Evolutionary conservation across 2,113 vertebrate genomes (phyloP).

Genomic region (Chroicocephalus ridibundus): DNA sequence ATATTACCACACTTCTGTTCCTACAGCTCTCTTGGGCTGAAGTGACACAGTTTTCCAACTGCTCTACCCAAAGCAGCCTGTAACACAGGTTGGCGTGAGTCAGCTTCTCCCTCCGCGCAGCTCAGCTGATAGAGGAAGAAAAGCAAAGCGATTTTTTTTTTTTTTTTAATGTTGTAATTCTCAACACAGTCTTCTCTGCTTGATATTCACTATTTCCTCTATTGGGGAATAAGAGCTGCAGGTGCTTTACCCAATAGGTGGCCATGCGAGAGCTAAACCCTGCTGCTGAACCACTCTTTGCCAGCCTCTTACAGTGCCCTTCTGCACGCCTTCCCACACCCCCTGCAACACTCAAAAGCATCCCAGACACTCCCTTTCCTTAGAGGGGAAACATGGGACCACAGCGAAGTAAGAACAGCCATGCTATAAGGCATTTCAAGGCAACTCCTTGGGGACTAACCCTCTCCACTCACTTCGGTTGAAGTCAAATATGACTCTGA

Average conservation of each 20-base stretch:
- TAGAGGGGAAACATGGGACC: neutral
- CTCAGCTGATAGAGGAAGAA: neutral
- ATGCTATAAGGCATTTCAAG: neutral
- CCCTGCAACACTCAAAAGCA: neutral
- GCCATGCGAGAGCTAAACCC: neutral
- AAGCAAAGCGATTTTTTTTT: neutral
- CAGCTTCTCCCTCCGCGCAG: neutral
- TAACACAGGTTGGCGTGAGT: neutral
- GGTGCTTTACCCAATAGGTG: neutral
- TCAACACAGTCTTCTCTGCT: neutral
- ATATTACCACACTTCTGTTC: neutral
- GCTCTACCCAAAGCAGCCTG: neutral
- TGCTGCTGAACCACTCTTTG: neutral
- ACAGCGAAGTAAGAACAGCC: neutral
- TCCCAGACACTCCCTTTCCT: neutral
- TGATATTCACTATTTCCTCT: neutral
- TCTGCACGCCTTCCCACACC: neutral
- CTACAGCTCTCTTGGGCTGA: slow-evolving; percentile 50
- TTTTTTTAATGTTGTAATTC: neutral
- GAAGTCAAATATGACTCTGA: accelerated
- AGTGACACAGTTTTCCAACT: slow-evolving; percentile 52
- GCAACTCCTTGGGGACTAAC: neutral
- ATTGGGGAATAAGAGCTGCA: neutral
- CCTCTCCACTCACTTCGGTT: neutral
- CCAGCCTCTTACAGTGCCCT: neutral